These are phyloP conservation scores for Coregonus ussuriensis DNA, from an alignment of 2,797 vertebrate species.

Conservation along the genomic window DNA sequence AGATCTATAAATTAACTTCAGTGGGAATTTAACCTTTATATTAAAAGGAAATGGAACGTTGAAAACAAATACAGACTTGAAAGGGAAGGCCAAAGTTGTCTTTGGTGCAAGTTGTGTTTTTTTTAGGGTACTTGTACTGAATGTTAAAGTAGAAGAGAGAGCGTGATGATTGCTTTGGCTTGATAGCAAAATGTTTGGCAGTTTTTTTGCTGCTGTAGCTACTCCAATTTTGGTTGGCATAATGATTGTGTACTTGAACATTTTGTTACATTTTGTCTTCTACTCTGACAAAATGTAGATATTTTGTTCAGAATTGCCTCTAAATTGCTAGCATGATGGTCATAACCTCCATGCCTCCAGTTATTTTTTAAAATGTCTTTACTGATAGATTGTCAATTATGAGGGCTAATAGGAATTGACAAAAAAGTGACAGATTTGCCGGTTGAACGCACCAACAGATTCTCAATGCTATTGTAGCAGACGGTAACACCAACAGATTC, in stretches of 20 bases:
- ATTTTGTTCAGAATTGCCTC: neutral
- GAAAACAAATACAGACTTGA: constrained; percentile 20
- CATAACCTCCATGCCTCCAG: neutral
- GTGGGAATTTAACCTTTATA: neutral
- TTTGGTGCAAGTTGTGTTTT: neutral
- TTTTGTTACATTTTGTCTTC: neutral
- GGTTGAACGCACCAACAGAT: neutral
- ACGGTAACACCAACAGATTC: too few species aligned
- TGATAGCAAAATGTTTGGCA: neutral
- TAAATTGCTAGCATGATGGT: neutral
- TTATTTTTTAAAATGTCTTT: neutral
- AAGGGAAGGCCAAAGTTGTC: constrained; percentile 1
- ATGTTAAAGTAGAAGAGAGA: neutral
- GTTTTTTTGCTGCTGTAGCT: too few species aligned
- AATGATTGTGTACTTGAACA: too few species aligned
- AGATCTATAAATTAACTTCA: constrained; percentile 36
- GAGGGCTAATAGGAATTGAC: too few species aligned
- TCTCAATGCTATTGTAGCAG: too few species aligned
- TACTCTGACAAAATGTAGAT: too few species aligned
- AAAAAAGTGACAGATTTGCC: neutral
- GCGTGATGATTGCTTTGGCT: neutral
- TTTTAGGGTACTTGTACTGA: neutral
- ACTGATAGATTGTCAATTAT: too few species aligned
- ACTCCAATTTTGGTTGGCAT: too few species aligned
- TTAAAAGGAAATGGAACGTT: neutral